These are phyloP conservation scores for Puma concolor DNA, from an alignment of 2,113 vertebrate species.

Conservation along the genomic window DNA sequence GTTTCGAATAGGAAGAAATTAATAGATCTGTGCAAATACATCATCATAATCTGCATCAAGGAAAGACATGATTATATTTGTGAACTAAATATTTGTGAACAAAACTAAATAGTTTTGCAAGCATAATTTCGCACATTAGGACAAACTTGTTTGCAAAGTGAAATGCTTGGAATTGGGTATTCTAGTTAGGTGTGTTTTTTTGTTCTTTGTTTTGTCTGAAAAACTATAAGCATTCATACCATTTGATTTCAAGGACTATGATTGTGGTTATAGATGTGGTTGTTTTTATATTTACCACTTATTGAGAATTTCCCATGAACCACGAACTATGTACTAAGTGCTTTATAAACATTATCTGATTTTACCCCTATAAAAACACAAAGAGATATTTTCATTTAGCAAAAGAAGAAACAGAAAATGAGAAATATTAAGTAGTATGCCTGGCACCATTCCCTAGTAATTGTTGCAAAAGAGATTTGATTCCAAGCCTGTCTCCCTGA, in stretches of 20 bases:
- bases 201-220: neutral
- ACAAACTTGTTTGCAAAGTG: neutral
- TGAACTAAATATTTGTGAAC: neutral
- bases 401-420: conserved; percentile 16
- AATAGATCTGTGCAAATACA: neutral
- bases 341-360: neutral
- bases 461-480: neutral
- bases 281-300: neutral
- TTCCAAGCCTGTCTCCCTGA: neutral
- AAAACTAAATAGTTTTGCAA: neutral
- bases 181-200: conserved; percentile 1
- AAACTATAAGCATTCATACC: neutral
- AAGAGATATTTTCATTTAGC: neutral
- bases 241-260: neutral
- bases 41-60: neutral
- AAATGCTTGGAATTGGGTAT: neutral
- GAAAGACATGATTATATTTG: neutral
- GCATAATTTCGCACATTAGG: neutral
- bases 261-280: neutral
- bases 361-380: neutral
- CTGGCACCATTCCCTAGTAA: neutral
- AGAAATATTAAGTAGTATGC: neutral
- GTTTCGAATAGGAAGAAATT: neutral
- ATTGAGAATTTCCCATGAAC: neutral
- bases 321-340: neutral